These are phyloP conservation scores for Pherbina coryleti DNA, from an alignment of 2,888 invertebrate genomes.

Conservation along the genomic window DNA sequence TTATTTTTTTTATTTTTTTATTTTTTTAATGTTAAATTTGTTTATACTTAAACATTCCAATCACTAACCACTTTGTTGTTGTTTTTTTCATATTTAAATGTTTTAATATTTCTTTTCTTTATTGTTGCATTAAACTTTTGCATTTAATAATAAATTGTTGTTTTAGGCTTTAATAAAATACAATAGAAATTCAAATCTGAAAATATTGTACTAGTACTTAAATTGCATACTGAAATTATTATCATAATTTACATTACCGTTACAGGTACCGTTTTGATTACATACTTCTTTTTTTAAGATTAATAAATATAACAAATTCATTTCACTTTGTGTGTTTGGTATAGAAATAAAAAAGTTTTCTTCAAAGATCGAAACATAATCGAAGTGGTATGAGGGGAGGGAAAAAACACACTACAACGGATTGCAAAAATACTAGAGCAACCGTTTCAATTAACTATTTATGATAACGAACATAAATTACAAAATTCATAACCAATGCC, in stretches of 20 bases:
- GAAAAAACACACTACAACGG: too few species aligned
- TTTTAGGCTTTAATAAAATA: slow-evolving; percentile 24
- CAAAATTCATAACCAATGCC: neutral
- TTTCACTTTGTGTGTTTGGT: neutral
- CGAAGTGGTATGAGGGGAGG: too few species aligned
- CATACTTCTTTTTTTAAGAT: neutral
- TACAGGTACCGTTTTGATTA: slow-evolving; percentile 59
- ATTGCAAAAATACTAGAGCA: neutral
- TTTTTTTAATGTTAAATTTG: slow-evolving; percentile 20
- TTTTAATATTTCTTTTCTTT: slow-evolving; percentile 50
- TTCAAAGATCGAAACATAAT: too few species aligned
- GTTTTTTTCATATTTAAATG: slow-evolving; percentile 48
- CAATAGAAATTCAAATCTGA: slow-evolving; percentile 21
- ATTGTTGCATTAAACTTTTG: slow-evolving; percentile 24
- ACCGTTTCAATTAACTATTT: neutral
- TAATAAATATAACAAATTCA: slow-evolving; percentile 7
- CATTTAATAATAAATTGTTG: slow-evolving; percentile 29
- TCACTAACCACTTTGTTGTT: slow-evolving; percentile 65
- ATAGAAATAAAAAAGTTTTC: too few species aligned
- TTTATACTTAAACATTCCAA: slow-evolving; percentile 57
- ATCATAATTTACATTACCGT: slow-evolving; percentile 61
- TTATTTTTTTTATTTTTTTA: neutral
- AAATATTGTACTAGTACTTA: slow-evolving; percentile 1
- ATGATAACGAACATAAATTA: neutral
- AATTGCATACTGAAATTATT: slow-evolving; percentile 16